These are phyloP conservation scores for Seladonia tumulorum DNA, from an alignment of 2,888 invertebrate species.

Conservation along the genomic window DNA sequence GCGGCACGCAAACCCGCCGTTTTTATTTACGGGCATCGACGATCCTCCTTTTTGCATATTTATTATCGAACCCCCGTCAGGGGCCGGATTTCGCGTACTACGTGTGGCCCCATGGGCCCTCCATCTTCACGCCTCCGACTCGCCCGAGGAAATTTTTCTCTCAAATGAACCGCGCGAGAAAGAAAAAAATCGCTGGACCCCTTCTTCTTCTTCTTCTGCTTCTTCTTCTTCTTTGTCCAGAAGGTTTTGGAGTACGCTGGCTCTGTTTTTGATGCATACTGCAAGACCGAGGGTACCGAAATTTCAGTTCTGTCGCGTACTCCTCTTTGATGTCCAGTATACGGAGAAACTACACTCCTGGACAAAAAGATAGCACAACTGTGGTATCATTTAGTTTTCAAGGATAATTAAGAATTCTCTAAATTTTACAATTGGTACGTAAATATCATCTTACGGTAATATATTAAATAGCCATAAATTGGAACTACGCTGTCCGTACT, in stretches of 20 bases:
- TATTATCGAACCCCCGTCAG: slow-evolving; percentile 64
- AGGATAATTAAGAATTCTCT: too few relatives aligned
- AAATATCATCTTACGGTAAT: too few relatives aligned
- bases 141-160: slow-evolving; percentile 39
- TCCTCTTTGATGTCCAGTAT: neutral
- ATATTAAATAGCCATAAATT: too few relatives aligned
- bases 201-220: neutral
- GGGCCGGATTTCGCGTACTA: slow-evolving; percentile 57
- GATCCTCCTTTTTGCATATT: slow-evolving; percentile 73
- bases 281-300: neutral
- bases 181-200: neutral
- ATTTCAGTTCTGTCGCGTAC: neutral
- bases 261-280: neutral
- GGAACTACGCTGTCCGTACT: too few relatives aligned
- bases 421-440: too few relatives aligned
- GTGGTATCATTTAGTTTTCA: too few relatives aligned
- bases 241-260: neutral
- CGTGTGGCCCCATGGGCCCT: slow-evolving; percentile 34
- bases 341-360: too few relatives aligned
- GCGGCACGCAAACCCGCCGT: slow-evolving; percentile 63
- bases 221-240: neutral
- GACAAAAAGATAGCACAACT: too few relatives aligned
- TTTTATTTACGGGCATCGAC: slow-evolving; percentile 70
- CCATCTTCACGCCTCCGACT: slow-evolving; percentile 22
- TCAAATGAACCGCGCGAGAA: slow-evolving; percentile 8